A percentile compares a stretch with the other conserved stretches of the same genome.
phyloP scores from a whole-genome alignment of 2,797 vertebrate genomes.

The Decapterus maruadsi region DNA sequence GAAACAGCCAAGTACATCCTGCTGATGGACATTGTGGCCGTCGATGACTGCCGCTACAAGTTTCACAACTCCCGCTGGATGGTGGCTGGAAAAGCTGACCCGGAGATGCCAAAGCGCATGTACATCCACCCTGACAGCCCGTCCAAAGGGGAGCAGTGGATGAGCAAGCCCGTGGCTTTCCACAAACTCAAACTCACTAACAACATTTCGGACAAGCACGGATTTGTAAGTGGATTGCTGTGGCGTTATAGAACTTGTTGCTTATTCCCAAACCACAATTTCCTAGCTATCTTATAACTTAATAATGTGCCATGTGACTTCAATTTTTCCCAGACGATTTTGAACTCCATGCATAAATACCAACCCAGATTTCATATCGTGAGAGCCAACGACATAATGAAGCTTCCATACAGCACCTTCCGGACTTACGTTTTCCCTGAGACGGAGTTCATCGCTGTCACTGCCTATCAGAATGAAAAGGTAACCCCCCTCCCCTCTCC shows the following conservation, averaged over 20 bases:
- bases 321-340: slow-evolving; percentile 88
- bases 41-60: slow-evolving; percentile 96
- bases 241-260: not conserved
- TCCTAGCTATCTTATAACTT: not conserved
- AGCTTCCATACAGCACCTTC: slow-evolving; percentile 97
- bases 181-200: slow-evolving; percentile 99
- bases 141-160: slow-evolving; percentile 97
- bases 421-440: slow-evolving; percentile 96
- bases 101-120: slow-evolving; percentile 98
- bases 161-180: slow-evolving; percentile 97
- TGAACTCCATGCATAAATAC: slow-evolving; percentile 99
- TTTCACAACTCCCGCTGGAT: slow-evolving; percentile 97
- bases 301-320: not conserved
- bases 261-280: no score
- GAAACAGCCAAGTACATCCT: slow-evolving; percentile 96
- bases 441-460: slow-evolving; percentile 97
- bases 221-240: slow-evolving; percentile 90
- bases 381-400: slow-evolving; percentile 94
- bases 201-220: slow-evolving; percentile 98
- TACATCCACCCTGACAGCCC: slow-evolving; percentile 99
- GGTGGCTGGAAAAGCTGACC: slow-evolving; percentile 97
- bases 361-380: slow-evolving; percentile 97
- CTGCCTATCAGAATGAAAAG: slow-evolving; percentile 98
- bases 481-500: slow-evolving; percentile 78
- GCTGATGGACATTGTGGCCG: slow-evolving; percentile 97